Base-by-base conservation (phyloP, 2,888 invertebrate genomes). In the Metallyticus violacea region DNA sequence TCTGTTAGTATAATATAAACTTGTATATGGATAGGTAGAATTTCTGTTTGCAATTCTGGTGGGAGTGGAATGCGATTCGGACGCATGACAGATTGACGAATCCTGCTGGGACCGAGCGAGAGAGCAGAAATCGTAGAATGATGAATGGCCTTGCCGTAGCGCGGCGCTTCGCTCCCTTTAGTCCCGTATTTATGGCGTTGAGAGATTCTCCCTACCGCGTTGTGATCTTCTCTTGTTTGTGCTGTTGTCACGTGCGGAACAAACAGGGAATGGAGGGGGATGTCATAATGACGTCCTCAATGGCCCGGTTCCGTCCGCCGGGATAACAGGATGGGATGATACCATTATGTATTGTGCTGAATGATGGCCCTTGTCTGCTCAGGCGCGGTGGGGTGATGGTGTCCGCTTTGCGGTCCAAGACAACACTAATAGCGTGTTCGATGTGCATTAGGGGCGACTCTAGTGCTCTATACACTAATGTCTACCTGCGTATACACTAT, bases 281-380 rank as follows among this genome's bases (percentile, higher is more conserved):
- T 77, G 83, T 83, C 83, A 83, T 83, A 28, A 83, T 77, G 83
- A 83, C 83, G 83, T 83, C 83, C 83, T 83, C 77, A 83, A 83
- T 83, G 83, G 83, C 83, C 77, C n/a, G 27, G 77, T 83, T 83
- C 83, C 40, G 40, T 62, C 40, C 40, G 40, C 40, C 83, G 83
- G 83, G 77, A 83, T 83, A 83, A 83, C 83, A 83, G 83, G 83
- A 83, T 77, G 83, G 83, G 77, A 83, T 77, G 77, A 83, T 83
- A 27, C 83, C 77, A 77, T 83, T 83, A 83, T 83, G 77, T 77
- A 62, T 28, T 62, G 25, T 62, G 40, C 40, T 62, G 40, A 62
- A 62, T 62, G 40, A 62, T 82, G 81, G 26, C 81, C 62, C 81
- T 27, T 82, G 62, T 82, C 81, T 82, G 25, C 40, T 28, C 7